Percentiles rank a stretch among this genome's conserved stretches.
Evolutionary conservation across 2,888 invertebrate genomes (phyloP).

Genomic region (Pegoplata infirma): DNA sequence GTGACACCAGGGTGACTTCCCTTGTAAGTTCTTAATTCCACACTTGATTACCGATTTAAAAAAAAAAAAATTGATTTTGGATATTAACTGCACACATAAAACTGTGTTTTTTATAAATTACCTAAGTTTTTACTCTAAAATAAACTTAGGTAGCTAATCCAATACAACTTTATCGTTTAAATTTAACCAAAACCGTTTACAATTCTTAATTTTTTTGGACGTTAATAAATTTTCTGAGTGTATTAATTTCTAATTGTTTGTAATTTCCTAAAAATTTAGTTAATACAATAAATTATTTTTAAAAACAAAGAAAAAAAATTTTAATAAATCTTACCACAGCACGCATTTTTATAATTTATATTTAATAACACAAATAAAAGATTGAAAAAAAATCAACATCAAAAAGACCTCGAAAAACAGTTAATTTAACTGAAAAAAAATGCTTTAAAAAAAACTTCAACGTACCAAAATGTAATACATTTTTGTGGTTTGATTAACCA

Average conservation of each 20-base stretch:
- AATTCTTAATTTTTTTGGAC: too few relatives aligned
- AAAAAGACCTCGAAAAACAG: conserved; percentile 18
- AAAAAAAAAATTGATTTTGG: too few relatives aligned
- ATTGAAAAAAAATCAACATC: background rate
- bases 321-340: conserved; percentile 53
- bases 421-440: conserved; percentile 14
- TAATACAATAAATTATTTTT: conserved; percentile 16
- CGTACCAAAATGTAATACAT: conserved; percentile 32
- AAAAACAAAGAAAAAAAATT: conserved; percentile 8
- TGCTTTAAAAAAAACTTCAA: conserved; percentile 1
- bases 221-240: too few relatives aligned
- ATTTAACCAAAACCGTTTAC: too few relatives aligned
- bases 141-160: too few relatives aligned
- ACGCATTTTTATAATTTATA: conserved; percentile 55
- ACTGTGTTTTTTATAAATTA: too few relatives aligned
- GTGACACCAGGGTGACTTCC: too few relatives aligned
- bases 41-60: too few relatives aligned
- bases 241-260: background rate
- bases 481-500: conserved; percentile 41
- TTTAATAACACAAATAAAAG: conserved; percentile 49
- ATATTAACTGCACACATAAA: too few relatives aligned
- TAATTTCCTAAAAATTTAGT: conserved; percentile 1
- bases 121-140: too few relatives aligned
- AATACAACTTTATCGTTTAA: too few relatives aligned
- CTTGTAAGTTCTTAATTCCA: too few relatives aligned